phyloP scores from a whole-genome alignment of 2,113 vertebrate genomes.

The Cettia cetti region DNA sequence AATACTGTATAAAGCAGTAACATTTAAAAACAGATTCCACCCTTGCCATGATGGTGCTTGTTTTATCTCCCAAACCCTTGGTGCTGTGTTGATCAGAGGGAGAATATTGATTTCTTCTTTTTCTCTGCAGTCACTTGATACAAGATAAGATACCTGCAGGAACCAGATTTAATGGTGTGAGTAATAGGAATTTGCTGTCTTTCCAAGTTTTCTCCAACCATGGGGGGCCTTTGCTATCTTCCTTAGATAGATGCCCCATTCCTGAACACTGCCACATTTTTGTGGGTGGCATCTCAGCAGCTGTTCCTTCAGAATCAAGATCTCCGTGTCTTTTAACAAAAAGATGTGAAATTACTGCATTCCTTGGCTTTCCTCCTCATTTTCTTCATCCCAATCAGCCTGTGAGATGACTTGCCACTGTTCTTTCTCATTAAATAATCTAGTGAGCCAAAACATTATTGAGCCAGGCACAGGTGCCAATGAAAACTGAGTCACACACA shows the following conservation, averaged over 20 bases:
- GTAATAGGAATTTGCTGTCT: neutral
- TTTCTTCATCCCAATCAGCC: neutral
- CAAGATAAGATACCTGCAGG: neutral
- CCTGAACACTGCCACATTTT: neutral
- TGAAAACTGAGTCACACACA: neutral
- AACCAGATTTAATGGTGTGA: neutral
- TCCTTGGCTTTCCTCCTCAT: neutral
- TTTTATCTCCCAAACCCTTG: neutral
- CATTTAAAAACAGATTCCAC: neutral
- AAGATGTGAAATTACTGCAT: neutral
- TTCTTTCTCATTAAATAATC: neutral
- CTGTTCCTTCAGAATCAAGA: neutral
- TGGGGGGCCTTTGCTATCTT: neutral
- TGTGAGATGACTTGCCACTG: neutral
- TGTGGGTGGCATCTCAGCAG: neutral
- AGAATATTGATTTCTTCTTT: neutral
- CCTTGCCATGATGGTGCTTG: neutral
- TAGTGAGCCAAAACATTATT: neutral
- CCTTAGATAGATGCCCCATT: neutral
- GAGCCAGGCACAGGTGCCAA: neutral
- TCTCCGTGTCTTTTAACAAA: neutral
- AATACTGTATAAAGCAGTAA: neutral
- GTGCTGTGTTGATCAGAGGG: neutral
- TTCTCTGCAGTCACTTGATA: neutral
- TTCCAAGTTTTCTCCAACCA: neutral